phyloP scores from a whole-genome alignment of 30 jellyfish, hydroid and myxozoan species.

The Aurelia sp. region DNA sequence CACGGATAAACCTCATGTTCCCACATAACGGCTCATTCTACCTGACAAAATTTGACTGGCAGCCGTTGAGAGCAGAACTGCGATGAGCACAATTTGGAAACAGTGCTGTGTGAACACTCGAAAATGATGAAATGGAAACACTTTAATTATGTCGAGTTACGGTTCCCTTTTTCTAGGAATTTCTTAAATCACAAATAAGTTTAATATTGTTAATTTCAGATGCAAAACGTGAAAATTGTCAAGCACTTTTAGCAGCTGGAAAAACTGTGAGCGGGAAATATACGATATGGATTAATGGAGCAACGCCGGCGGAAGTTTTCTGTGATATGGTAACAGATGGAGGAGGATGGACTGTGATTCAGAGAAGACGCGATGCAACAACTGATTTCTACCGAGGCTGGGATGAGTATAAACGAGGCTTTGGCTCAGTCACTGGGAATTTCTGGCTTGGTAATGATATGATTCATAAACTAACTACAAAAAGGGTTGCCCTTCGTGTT shows the following conservation, averaged over 20 bases:
- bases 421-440: conserved; percentile 44
- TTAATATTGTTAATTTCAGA: neutral
- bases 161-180: too few relatives aligned
- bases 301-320: conserved; percentile 11
- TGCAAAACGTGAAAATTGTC: conserved; percentile 13
- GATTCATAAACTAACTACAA: conserved; percentile 30
- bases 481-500: conserved; percentile 22
- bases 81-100: too few relatives aligned
- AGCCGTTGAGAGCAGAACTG: too few relatives aligned
- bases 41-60: too few relatives aligned
- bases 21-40: too few relatives aligned
- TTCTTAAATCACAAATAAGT: too few relatives aligned
- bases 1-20: too few relatives aligned
- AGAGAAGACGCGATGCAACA: conserved; percentile 32
- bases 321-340: conserved; percentile 58
- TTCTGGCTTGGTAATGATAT: conserved; percentile 58
- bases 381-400: conserved; percentile 40
- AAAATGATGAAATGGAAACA: too few relatives aligned
- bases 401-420: conserved; percentile 49
- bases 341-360: conserved; percentile 70
- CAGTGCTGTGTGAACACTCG: too few relatives aligned
- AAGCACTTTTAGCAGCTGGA: conserved; percentile 33
- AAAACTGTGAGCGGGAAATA: conserved; percentile 24
- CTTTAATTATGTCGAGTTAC: too few relatives aligned
- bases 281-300: conserved; percentile 21